phyloP scores from a whole-genome alignment of 2,113 vertebrate genomes.

The Carlito syrichta region DNA sequence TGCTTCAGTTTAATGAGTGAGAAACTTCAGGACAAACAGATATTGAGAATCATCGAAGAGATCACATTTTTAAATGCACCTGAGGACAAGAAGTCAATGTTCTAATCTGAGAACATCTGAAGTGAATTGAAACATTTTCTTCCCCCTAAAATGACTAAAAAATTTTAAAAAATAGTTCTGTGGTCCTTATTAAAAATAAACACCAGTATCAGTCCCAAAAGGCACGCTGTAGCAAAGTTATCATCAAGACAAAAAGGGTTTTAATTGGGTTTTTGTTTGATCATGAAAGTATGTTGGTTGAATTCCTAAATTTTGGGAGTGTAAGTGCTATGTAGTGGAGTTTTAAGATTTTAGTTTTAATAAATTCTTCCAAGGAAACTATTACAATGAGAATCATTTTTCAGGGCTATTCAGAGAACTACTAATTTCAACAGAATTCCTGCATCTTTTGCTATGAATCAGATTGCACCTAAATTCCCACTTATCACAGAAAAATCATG shows the following conservation, averaged over 20 bases:
- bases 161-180: not conserved
- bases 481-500: constrained; percentile 53
- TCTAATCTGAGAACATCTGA: not conserved
- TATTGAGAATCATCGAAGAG: not conserved
- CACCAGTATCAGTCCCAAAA: constrained; percentile 31
- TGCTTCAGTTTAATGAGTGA: not conserved
- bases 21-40: not conserved
- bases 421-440: constrained; percentile 67
- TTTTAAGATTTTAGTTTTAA: constrained; percentile 42
- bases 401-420: constrained; percentile 22
- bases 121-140: constrained; percentile 1
- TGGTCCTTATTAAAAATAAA: not conserved
- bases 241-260: not conserved
- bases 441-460: constrained; percentile 67
- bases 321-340: constrained; percentile 10
- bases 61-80: not conserved
- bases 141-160: not conserved
- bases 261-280: not conserved
- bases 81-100: not conserved
- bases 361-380: constrained; percentile 43
- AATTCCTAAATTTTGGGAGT: constrained; percentile 19
- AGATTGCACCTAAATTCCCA: constrained; percentile 53
- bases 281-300: not conserved
- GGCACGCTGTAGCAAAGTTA: not conserved
- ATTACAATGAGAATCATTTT: not conserved